A percentile compares a stretch with the other conserved stretches of the same genome.
These are phyloP conservation scores for Tenthredo scrophulariae DNA, from an alignment of 2,888 invertebrate genomes.

Conservation along the genomic window DNA sequence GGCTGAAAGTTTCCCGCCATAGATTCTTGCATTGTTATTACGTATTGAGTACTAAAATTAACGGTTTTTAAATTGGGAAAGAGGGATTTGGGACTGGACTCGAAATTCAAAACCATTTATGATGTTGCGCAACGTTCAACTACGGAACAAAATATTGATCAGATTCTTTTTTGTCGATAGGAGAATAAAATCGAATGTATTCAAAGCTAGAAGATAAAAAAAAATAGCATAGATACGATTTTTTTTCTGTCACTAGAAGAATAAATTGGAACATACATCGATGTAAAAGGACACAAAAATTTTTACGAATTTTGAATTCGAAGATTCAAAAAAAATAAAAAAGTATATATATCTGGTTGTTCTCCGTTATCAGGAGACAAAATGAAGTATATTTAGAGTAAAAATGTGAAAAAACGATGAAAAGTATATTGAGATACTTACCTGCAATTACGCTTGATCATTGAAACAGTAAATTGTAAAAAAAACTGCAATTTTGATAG, in stretches of 20 bases:
- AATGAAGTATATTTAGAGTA: not conserved
- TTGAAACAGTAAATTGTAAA: not conserved
- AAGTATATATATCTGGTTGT: not conserved
- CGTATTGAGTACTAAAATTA: not conserved
- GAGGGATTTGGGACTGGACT: not conserved
- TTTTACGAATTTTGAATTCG: not conserved
- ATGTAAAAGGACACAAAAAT: not conserved
- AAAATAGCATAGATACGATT: not conserved
- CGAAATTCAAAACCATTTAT: not conserved
- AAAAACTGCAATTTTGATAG: not conserved
- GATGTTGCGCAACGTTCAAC: not conserved
- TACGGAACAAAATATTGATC: not conserved
- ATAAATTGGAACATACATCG: not conserved
- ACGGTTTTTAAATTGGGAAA: not conserved
- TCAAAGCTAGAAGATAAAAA: not conserved
- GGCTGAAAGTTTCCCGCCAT: slow-evolving; percentile 65
- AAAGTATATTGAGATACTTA: slow-evolving; percentile 1
- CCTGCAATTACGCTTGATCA: not conserved
- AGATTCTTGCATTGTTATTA: not conserved
- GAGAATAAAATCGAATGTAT: not conserved
- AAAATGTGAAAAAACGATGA: not conserved
- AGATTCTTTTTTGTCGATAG: not conserved
- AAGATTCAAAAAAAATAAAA: not conserved
- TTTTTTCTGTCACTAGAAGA: not conserved
- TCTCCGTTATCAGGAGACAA: not conserved